phyloP scores from a whole-genome alignment of 2,797 vertebrate species.

The Enteromius treurensis region DNA sequence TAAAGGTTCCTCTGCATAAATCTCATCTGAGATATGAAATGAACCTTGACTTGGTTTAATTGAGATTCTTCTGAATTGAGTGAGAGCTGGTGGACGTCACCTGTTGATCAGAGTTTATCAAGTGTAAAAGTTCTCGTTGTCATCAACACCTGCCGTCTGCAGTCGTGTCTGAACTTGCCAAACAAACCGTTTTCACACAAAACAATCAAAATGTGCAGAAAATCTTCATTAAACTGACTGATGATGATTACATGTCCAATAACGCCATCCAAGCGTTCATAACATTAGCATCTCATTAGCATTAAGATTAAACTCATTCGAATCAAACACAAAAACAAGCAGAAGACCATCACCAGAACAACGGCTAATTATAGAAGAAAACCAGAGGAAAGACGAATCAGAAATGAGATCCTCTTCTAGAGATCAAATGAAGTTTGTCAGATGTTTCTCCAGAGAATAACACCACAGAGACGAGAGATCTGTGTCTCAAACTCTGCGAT shows the following conservation, averaged over 20 bases:
- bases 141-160: constrained; percentile 62
- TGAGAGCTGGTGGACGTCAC: constrained; percentile 4
- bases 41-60: constrained; percentile 21
- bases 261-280: constrained; percentile 8
- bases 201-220: constrained; percentile 1
- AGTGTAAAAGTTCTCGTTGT: constrained; percentile 51
- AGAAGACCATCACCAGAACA: neutral
- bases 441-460: neutral
- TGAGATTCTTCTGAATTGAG: neutral
- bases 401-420: neutral
- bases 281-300: constrained; percentile 13
- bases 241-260: constrained; percentile 5
- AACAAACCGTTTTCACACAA: neutral
- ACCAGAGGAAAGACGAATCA: neutral
- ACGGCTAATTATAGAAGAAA: neutral
- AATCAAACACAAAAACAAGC: constrained; percentile 8
- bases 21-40: constrained; percentile 29
- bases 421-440: neutral
- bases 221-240: constrained; percentile 23
- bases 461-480: neutral
- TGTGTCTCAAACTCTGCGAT: neutral
- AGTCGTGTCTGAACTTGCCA: constrained; percentile 44
- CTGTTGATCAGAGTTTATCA: constrained; percentile 18
- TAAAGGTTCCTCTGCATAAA: neutral
- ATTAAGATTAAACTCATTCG: constrained; percentile 17